Percentiles rank a stretch among this genome's conserved stretches.
Conservation (phyloP, 2,888 invertebrate species). For the Prosopocoilus inquinatus region DNA sequence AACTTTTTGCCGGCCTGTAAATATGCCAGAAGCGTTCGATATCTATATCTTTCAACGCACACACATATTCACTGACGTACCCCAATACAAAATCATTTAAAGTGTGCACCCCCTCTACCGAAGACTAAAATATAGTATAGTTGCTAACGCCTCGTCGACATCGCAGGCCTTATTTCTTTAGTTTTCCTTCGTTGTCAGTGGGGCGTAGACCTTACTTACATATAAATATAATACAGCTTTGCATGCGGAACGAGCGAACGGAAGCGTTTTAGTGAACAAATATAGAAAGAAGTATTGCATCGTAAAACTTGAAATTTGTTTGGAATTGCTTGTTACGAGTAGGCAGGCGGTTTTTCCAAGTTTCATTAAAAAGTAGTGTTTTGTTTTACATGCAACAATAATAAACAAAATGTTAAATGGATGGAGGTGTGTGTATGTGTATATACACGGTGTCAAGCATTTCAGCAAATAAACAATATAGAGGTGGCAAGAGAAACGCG, state of each 20-base stretch:
- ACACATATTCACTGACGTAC: constrained; percentile 4
- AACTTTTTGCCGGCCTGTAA: too few species aligned
- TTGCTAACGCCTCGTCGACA: constrained; percentile 7
- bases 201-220: constrained; percentile 16
- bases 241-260: constrained; percentile 14
- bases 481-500: neutral
- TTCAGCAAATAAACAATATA: neutral
- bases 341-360: too few species aligned
- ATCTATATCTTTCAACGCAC: neutral
- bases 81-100: constrained; percentile 3
- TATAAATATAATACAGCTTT: constrained; percentile 9
- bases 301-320: neutral
- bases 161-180: constrained; percentile 13
- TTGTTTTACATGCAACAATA: too few species aligned
- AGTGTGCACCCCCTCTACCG: constrained; percentile 9
- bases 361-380: too few species aligned
- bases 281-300: constrained; percentile 5
- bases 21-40: neutral
- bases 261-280: constrained; percentile 17
- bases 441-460: neutral
- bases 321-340: neutral
- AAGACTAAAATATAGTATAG: constrained; percentile 9
- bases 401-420: too few species aligned
- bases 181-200: constrained; percentile 16
- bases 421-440: too few species aligned